These are phyloP conservation scores for Elysia chlorotica DNA, from an alignment of 1,140 invertebrate species.

Conservation along the genomic window DNA sequence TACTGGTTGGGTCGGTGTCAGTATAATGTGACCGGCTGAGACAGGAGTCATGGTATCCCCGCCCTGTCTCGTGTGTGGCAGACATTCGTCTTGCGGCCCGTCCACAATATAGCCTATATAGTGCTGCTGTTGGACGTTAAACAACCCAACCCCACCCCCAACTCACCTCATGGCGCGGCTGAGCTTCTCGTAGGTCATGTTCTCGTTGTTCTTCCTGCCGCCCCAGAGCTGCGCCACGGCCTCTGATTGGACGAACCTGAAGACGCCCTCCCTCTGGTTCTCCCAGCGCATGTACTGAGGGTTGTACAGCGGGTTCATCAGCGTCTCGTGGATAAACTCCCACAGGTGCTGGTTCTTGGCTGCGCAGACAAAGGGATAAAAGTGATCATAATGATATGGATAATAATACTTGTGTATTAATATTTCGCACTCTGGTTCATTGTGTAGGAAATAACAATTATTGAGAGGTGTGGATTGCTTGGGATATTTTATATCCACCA, in stretches of 20 bases:
- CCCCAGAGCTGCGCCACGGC: slow-evolving; percentile 90
- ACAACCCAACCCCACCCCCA: no score
- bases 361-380: slow-evolving; percentile 23
- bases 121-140: no score
- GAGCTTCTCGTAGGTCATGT: slow-evolving; percentile 94
- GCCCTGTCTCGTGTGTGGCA: no score
- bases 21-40: no score
- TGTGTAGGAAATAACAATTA: no score
- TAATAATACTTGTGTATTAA: no score
- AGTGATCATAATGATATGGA: no score
- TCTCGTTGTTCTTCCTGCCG: slow-evolving; percentile 80
- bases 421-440: no score
- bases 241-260: slow-evolving; percentile 84
- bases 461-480: no score
- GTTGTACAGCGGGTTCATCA: slow-evolving; percentile 54
- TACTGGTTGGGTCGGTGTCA: no score
- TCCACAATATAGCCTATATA: not conserved
- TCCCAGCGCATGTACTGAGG: slow-evolving; percentile 77
- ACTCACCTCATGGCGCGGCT: slow-evolving; percentile 83
- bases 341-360: slow-evolving; percentile 57
- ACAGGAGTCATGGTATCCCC: no score
- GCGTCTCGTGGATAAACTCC: slow-evolving; percentile 57
- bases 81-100: not conserved
- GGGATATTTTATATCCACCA: no score
- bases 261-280: slow-evolving; percentile 82